Percentiles rank a stretch among this genome's conserved stretches.
Conservation (phyloP, 2,113 vertebrate species). For the Lanius collurio region DNA sequence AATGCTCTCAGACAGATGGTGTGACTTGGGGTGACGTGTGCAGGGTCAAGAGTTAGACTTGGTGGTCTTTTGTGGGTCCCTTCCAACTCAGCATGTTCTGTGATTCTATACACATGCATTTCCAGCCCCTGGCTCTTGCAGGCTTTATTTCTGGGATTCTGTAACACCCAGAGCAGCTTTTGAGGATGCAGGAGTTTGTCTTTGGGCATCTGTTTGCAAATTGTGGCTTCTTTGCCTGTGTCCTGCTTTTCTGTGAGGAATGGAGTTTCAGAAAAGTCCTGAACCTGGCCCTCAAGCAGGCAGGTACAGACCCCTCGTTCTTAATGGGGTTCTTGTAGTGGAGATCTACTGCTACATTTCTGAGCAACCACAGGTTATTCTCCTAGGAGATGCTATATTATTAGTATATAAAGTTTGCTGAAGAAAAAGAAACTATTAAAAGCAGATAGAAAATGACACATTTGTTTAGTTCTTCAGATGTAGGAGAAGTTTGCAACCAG, state of each 20-base stretch:
- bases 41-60: not conserved
- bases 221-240: not conserved
- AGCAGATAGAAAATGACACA: constrained; percentile 10
- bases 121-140: not conserved
- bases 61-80: not conserved
- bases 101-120: not conserved
- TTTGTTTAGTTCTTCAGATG: constrained; percentile 21
- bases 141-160: not conserved
- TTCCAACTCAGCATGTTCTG: not conserved
- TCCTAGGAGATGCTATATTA: constrained; percentile 22
- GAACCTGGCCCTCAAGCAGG: not conserved
- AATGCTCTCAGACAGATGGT: not conserved
- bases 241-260: constrained; percentile 16
- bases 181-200: not conserved
- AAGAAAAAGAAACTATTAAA: constrained; percentile 14
- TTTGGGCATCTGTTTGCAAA: not conserved
- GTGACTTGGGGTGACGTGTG: not conserved
- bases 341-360: not conserved
- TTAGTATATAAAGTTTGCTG: constrained; percentile 15
- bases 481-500: not conserved
- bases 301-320: not conserved
- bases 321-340: not conserved
- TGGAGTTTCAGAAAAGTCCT: not conserved
- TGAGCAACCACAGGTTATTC: constrained; percentile 38
- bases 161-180: not conserved